These are phyloP conservation scores for Molorchus minor DNA, from an alignment of 2,888 invertebrate species.

Conservation along the genomic window DNA sequence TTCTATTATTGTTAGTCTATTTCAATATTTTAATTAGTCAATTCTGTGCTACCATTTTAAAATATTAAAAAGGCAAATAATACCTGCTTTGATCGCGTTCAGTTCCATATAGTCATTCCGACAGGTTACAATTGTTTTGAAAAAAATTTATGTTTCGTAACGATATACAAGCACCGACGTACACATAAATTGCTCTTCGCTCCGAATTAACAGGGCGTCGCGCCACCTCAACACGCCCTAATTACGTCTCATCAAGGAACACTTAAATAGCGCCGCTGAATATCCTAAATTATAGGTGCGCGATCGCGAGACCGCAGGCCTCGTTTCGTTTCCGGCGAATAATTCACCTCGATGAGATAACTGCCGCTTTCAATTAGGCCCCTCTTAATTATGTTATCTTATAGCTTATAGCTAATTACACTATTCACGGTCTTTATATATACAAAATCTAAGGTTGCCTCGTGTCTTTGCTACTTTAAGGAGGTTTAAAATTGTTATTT, in stretches of 20 bases:
- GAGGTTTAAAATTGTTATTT: too few species aligned
- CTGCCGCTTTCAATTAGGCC: conserved; percentile 57
- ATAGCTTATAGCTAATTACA: conserved; percentile 54
- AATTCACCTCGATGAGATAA: conserved; percentile 60
- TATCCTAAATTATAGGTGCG: conserved; percentile 56
- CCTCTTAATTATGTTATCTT: conserved; percentile 56
- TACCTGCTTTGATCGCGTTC: too few species aligned
- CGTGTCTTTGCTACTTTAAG: conserved; percentile 15
- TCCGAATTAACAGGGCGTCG: conserved; percentile 27
- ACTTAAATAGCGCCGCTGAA: conserved; percentile 53
- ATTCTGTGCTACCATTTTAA: too few species aligned
- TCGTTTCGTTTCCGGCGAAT: conserved; percentile 47
- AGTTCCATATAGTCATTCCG: too few species aligned
- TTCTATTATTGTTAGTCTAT: too few species aligned
- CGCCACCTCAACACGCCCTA: conserved; percentile 49
- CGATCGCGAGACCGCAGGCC: conserved; percentile 37
- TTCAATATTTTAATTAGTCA: too few species aligned
- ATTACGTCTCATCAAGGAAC: conserved; percentile 58
- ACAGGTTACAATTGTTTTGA: too few species aligned
- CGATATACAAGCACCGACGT: too few species aligned
- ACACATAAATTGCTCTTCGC: conserved; percentile 11
- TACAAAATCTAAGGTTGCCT: conserved; percentile 26
- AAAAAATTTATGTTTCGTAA: too few species aligned
- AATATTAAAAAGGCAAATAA: too few species aligned
- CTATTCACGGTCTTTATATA: conserved; percentile 48